These are phyloP conservation scores for Motacilla alba DNA, from an alignment of 2,113 vertebrate species.

Conservation along the genomic window DNA sequence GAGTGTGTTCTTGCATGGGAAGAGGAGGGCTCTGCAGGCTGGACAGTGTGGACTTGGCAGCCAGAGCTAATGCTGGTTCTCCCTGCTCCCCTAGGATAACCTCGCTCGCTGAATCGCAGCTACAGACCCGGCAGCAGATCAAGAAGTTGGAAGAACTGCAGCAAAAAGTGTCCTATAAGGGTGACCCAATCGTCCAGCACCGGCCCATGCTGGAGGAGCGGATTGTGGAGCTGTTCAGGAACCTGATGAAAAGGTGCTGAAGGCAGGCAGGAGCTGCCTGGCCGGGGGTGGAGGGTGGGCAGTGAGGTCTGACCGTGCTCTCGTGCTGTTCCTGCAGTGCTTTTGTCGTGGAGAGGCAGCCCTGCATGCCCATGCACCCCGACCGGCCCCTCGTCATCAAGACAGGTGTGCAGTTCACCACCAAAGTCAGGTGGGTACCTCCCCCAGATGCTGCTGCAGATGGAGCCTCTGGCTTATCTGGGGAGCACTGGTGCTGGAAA, in stretches of 20 bases:
- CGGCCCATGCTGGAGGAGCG: constrained; percentile 95
- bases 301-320: neutral
- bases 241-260: constrained; percentile 93
- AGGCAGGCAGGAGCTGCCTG: neutral
- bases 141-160: constrained; percentile 97
- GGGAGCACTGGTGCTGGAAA: neutral
- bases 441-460: neutral
- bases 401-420: constrained; percentile 98
- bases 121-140: constrained; percentile 98
- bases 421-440: constrained; percentile 91
- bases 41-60: fast-evolving
- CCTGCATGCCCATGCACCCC: constrained; percentile 99
- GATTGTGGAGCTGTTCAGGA: constrained; percentile 94
- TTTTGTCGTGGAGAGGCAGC: constrained; percentile 95
- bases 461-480: neutral
- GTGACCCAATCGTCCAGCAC: constrained; percentile 96
- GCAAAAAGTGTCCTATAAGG: constrained; percentile 98
- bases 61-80: neutral
- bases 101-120: constrained; percentile 93
- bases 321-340: constrained; percentile 73
- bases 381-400: constrained; percentile 98
- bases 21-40: neutral
- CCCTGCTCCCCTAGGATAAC: constrained; percentile 83
- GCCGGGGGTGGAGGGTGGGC: neutral
- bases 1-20: neutral